Base-by-base conservation (phyloP, 2,888 invertebrate species). In the Dryocosmus kuriphilus region DNA sequence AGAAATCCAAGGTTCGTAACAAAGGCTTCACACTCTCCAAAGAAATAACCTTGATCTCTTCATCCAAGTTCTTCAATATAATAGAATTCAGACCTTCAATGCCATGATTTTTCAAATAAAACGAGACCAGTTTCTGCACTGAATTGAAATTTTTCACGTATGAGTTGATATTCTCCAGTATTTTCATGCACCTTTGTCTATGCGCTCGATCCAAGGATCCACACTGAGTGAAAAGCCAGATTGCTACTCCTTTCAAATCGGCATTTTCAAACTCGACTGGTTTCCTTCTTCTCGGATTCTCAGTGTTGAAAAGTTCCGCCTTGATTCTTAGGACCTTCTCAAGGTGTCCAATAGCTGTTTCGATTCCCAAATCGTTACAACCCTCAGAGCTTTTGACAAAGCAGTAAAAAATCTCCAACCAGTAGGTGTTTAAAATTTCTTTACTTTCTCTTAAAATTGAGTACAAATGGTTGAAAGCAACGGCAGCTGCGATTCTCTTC, bases 381-480 rank as follows among this genome's bases (percentile, higher is more conserved):
- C 92, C 92, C 78, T 94, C 92, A 82, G 95, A 91, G 87, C 94
- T 95, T 41, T 93, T 93, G 1, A 95, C 91, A 86, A 95, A 95
- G 76, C 93, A 93, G 77, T 94, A 93, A 16, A 96, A 89, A 74
- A 96, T 91, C 84, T 95, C 93, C 62, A 96, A 89, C 91, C 94
- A 94, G 89, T 94, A 95, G 46, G 91, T 90, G 84, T 94, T 93
- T 8, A 95, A 92, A 67, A 95, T 90, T 0, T 91, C 82, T n/a
- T 93, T 92, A 81, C 95, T 93, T 87, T 95, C 94, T 60, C 95
- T 88, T 22, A 95, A 83, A 61, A 93, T 92, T 22, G 87, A 90
- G 87, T 95, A 95, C 19, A 96, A 93, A 86, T 94, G 94, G 89
- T 96, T 96, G 86, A 96, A 95, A n/a, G 95, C 95, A 30, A 95